phyloP scores from a whole-genome alignment of 2,113 vertebrate species.

The Poecile atricapillus region DNA sequence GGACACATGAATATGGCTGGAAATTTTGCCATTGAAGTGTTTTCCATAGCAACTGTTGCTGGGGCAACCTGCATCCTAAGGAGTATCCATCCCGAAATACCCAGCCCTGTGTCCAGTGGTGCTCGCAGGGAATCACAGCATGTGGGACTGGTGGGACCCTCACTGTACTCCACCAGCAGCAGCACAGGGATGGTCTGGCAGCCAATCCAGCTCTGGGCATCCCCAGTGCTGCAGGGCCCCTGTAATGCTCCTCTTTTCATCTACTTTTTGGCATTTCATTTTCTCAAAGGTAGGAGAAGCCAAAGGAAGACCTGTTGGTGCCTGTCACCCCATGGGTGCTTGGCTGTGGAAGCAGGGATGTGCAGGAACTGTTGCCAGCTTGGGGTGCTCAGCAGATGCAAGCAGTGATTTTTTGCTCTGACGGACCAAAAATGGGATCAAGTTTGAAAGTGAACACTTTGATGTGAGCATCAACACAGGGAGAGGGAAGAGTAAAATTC shows the following conservation, averaged over 20 bases:
- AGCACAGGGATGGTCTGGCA: background rate
- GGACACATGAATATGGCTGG: background rate
- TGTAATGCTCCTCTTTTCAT: background rate
- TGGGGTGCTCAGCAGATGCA: background rate
- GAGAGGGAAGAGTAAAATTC: background rate
- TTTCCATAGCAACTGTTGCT: conserved; percentile 45
- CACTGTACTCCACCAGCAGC: fast-evolving
- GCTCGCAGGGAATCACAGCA: fast-evolving
- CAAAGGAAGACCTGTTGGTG: background rate
- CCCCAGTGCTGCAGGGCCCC: background rate
- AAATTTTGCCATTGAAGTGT: background rate
- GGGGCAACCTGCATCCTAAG: conserved; percentile 18
- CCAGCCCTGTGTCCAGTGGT: background rate
- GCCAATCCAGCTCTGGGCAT: background rate
- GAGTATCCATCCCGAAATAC: background rate
- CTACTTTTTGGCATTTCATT: background rate
- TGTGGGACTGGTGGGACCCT: too few species aligned
- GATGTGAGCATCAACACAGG: background rate
- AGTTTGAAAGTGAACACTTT: background rate
- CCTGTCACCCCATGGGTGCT: fast-evolving
- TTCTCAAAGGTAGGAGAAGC: background rate
- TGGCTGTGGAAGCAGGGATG: background rate
- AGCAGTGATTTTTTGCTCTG: background rate
- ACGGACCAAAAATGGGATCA: fast-evolving
- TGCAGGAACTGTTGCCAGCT: background rate